Percentiles rank a stretch among this genome's conserved stretches.
phyloP scores from a whole-genome alignment of 2,113 vertebrate genomes.

The Tragelaphus imberbis region DNA sequence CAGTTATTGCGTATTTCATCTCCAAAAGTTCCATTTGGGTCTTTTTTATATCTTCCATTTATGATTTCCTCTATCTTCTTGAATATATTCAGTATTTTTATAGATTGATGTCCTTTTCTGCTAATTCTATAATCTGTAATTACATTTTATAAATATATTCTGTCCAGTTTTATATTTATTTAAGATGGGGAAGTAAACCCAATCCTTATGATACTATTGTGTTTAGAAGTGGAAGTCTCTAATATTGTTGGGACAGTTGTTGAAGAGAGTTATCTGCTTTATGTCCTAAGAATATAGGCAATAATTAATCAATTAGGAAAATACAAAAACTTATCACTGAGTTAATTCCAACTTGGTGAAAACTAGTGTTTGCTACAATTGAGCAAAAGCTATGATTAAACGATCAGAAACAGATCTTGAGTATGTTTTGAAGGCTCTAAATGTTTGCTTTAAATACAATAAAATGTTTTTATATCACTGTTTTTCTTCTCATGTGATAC shows the following conservation, averaged over 20 bases:
- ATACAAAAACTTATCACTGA: neutral
- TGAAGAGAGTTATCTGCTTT: neutral
- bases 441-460: constrained; percentile 1
- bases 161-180: neutral
- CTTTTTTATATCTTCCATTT: neutral
- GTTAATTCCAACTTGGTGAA: neutral
- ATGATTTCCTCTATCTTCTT: neutral
- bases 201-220: neutral
- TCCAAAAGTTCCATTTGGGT: neutral
- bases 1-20: neutral
- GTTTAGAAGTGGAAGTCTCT: neutral
- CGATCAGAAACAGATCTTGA: neutral
- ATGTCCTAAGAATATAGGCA: neutral
- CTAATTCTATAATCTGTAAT: neutral
- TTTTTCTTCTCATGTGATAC: neutral
- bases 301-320: neutral
- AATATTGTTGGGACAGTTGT: neutral
- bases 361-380: neutral
- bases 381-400: neutral
- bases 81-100: neutral
- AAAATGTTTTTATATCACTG: neutral
- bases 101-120: neutral
- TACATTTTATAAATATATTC: neutral
- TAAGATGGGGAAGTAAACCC: neutral
- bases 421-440: neutral